These are phyloP conservation scores for Homarus americanus DNA, from an alignment of 1,140 invertebrate genomes.

Conservation along the genomic window DNA sequence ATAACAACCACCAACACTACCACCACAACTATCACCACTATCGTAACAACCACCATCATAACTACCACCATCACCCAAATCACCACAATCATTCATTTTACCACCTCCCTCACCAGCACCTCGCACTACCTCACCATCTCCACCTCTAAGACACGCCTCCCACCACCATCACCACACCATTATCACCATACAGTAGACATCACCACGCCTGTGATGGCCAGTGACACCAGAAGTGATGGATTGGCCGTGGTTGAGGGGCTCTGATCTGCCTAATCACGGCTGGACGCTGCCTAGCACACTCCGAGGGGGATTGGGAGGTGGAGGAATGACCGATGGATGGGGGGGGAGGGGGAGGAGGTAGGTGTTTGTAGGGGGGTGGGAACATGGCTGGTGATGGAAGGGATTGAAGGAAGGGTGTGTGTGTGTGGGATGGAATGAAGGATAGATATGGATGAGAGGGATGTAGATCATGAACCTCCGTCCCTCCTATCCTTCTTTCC, in stretches of 20 bases:
- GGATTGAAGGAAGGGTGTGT: background rate
- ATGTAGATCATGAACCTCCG: too few species aligned
- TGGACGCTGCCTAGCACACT: slow-evolving; percentile 14
- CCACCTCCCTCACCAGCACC: background rate
- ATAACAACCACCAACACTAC: background rate
- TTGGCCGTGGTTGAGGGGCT: slow-evolving; percentile 16
- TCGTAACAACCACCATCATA: background rate
- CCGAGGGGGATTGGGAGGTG: slow-evolving; percentile 8
- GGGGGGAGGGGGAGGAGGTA: background rate
- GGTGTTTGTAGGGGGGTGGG: too few species aligned
- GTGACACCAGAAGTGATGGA: slow-evolving; percentile 58
- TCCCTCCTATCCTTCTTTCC: too few species aligned
- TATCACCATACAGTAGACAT: slow-evolving; percentile 55
- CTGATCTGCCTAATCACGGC: slow-evolving; percentile 56
- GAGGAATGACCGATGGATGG: slow-evolving; percentile 5
- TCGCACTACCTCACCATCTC: background rate
- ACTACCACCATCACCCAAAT: background rate
- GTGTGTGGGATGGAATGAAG: background rate
- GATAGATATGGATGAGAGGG: too few species aligned
- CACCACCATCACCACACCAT: slow-evolving; percentile 27
- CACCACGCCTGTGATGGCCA: slow-evolving; percentile 57
- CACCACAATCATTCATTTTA: background rate
- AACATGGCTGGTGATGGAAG: slow-evolving; percentile 1
- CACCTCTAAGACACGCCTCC: background rate
- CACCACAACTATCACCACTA: background rate